A percentile compares a stretch with the other conserved stretches of the same genome.
Conservation (phyloP, 1,140 invertebrate species). For the Ceratina japonica region DNA sequence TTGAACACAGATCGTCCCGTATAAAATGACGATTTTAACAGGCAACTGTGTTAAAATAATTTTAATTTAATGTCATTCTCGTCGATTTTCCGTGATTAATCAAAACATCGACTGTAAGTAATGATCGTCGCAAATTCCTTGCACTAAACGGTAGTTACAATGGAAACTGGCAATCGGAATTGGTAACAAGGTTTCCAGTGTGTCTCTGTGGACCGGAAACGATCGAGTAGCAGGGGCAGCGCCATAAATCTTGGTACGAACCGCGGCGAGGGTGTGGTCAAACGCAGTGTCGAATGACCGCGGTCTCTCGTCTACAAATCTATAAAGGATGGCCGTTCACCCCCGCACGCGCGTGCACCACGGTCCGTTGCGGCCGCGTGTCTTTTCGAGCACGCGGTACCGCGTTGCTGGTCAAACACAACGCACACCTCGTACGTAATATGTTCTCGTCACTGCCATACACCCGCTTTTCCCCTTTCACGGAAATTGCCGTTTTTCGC, state of each 20-base stretch:
- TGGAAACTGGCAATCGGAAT: slow-evolving; percentile 72
- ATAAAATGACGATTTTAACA: too few relatives aligned
- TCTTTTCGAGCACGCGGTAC: slow-evolving; percentile 36
- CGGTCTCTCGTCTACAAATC: slow-evolving; percentile 74
- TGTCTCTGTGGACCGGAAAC: slow-evolving; percentile 40
- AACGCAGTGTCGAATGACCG: slow-evolving; percentile 75
- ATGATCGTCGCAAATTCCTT: not conserved
- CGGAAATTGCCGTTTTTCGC: slow-evolving; percentile 68
- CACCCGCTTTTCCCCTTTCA: slow-evolving; percentile 67
- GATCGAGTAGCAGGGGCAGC: slow-evolving; percentile 39
- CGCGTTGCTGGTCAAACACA: slow-evolving; percentile 69
- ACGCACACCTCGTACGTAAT: slow-evolving; percentile 65
- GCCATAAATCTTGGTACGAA: slow-evolving; percentile 74
- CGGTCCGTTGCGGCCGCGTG: slow-evolving; percentile 47
- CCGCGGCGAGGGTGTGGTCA: slow-evolving; percentile 74
- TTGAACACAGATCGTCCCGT: too few relatives aligned
- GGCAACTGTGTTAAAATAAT: too few relatives aligned
- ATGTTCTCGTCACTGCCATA: slow-evolving; percentile 74
- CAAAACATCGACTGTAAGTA: not conserved
- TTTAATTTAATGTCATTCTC: too few relatives aligned
- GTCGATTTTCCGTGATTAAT: too few relatives aligned
- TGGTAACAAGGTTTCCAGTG: slow-evolving; percentile 68
- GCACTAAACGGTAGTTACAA: slow-evolving; percentile 68
- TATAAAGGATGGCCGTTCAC: slow-evolving; percentile 64
- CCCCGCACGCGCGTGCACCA: slow-evolving; percentile 34